Conservation (phyloP, 2,888 invertebrate species). For the Priapulus caudatus region DNA sequence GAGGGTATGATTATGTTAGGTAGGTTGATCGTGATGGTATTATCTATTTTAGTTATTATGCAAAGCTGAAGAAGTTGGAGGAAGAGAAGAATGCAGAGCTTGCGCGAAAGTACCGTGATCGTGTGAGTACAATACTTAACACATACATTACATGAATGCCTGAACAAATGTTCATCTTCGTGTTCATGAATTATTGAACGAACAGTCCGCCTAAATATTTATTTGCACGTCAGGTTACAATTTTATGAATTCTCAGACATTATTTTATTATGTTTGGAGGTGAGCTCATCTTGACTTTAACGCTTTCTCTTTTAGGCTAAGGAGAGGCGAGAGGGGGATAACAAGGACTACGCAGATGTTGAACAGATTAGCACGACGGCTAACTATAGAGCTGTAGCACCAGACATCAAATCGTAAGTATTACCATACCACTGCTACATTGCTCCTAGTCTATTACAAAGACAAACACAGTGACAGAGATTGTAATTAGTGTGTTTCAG, state of each 20-base stretch:
- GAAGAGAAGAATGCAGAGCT: slow-evolving; percentile 86
- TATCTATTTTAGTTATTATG: slow-evolving; percentile 56
- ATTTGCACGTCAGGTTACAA: too few species aligned
- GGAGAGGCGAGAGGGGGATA: slow-evolving; percentile 70
- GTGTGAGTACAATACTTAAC: slow-evolving; percentile 36
- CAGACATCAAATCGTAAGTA: slow-evolving; percentile 74
- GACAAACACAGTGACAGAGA: too few species aligned
- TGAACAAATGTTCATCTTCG: neutral
- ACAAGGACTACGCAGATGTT: slow-evolving; percentile 53
- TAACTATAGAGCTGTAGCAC: slow-evolving; percentile 85
- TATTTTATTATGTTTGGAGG: too few species aligned
- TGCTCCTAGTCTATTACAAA: too few species aligned
- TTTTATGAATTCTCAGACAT: too few species aligned
- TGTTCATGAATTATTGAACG: too few species aligned
- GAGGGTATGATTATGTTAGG: neutral
- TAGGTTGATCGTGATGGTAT: neutral
- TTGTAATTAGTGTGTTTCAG: too few species aligned
- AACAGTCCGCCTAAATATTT: too few species aligned
- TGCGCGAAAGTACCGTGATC: slow-evolving; percentile 80
- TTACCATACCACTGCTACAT: neutral
- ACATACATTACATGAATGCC: neutral
- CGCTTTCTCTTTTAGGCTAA: slow-evolving; percentile 51
- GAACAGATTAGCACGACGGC: slow-evolving; percentile 70
- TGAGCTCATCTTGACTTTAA: too few species aligned
- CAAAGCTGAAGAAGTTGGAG: slow-evolving; percentile 82